Conservation (phyloP, 2,113 vertebrate species). For the Cyanocitta stelleri region DNA sequence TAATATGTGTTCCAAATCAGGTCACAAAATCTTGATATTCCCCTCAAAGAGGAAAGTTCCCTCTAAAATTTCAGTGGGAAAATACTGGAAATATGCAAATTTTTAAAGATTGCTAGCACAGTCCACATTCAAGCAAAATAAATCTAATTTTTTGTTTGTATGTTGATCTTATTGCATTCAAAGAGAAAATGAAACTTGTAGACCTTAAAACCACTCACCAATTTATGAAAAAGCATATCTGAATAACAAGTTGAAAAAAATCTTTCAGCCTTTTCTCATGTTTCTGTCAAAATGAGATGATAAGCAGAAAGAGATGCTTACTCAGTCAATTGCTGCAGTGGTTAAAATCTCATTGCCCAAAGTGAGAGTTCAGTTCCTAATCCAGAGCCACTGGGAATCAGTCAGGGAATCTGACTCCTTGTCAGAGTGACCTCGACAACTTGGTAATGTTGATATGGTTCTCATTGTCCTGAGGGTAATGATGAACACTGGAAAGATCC, state of each 20-base stretch:
- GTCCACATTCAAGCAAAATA: background rate
- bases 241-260: background rate
- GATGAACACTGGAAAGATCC: background rate
- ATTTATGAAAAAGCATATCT: background rate
- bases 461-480: background rate
- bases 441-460: background rate
- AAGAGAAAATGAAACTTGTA: background rate
- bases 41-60: background rate
- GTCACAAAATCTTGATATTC: background rate
- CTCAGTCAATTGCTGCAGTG: background rate
- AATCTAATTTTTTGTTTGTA: background rate
- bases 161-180: background rate
- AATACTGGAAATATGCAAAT: background rate
- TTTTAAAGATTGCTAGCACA: background rate
- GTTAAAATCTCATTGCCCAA: background rate
- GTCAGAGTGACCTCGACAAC: background rate
- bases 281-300: background rate
- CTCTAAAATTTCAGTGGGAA: background rate
- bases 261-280: background rate
- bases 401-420: background rate
- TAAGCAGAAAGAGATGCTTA: background rate
- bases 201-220: background rate
- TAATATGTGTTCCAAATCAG: background rate
- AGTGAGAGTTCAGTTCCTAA: background rate
- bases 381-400: background rate